Conservation (phyloP, 2,888 invertebrate species). For the Protophormia terraenovae region DNA sequence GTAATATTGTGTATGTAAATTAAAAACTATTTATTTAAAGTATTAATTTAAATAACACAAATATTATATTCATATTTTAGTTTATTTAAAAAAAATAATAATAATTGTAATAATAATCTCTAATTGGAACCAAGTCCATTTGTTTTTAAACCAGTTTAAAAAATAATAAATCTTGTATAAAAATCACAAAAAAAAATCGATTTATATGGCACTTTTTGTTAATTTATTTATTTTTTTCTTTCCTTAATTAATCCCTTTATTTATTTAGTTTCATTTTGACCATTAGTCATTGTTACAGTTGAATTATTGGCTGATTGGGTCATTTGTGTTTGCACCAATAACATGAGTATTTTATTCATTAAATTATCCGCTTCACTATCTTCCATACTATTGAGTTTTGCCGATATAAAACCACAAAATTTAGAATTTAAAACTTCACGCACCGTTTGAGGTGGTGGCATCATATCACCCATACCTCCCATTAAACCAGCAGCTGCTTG, state of each 20-base stretch:
- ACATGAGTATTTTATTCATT: constrained; percentile 79
- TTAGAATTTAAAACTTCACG: constrained; percentile 79
- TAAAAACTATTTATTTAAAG: not conserved
- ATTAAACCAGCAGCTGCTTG: constrained; percentile 66
- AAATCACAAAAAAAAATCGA: constrained; percentile 53
- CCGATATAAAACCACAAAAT: constrained; percentile 79
- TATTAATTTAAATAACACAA: constrained; percentile 22
- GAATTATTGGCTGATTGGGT: constrained; percentile 11
- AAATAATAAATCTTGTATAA: not conserved
- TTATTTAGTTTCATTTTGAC: constrained; percentile 44
- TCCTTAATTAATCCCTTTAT: not conserved
- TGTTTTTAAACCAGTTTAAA: constrained; percentile 35
- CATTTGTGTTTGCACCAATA: constrained; percentile 77
- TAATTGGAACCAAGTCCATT: not conserved
- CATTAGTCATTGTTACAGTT: constrained; percentile 19
- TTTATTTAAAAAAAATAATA: constrained; percentile 1
- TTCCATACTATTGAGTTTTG: constrained; percentile 79
- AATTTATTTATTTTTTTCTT: not conserved
- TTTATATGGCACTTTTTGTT: constrained; percentile 58
- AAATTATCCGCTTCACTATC: constrained; percentile 79
- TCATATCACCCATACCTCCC: constrained; percentile 53
- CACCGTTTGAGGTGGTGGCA: constrained; percentile 78
- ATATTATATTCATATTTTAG: constrained; percentile 18
- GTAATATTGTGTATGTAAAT: no score
- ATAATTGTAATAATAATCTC: constrained; percentile 45